Conservation (phyloP, 2,797 vertebrate species). For the Hoplostethus mediterraneus region DNA sequence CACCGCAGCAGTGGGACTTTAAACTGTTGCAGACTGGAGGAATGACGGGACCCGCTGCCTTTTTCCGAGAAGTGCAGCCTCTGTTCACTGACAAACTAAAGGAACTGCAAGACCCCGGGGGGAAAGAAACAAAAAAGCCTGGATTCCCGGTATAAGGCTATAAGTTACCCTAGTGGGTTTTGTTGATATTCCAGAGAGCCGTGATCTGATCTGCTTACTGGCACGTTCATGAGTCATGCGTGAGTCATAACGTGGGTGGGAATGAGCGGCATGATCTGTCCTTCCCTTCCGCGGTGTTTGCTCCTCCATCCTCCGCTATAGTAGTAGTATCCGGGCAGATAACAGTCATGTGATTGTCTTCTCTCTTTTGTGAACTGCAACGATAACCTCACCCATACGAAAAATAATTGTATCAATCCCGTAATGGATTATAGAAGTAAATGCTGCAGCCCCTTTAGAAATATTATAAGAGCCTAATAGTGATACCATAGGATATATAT, state of each 20-base stretch:
- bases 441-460: constrained; percentile 15
- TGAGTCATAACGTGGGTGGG: constrained; percentile 81
- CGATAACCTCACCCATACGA: constrained; percentile 52
- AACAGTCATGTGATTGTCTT: constrained; percentile 70
- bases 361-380: constrained; percentile 37
- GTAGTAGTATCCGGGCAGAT: constrained; percentile 80
- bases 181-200: constrained; percentile 60
- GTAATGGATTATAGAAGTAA: not conserved
- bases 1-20: not conserved
- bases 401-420: constrained; percentile 27
- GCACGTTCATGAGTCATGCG: constrained; percentile 81
- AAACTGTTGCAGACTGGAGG: not conserved
- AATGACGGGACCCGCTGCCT: not conserved
- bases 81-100: not conserved
- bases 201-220: constrained; percentile 65
- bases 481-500: not conserved
- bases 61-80: constrained; percentile 45
- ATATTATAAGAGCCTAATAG: not conserved
- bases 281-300: constrained; percentile 52
- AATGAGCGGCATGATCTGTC: constrained; percentile 55
- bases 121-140: constrained; percentile 21
- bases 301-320: constrained; percentile 40
- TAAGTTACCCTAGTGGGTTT: constrained; percentile 22
- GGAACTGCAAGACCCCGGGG: not conserved
- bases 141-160: constrained; percentile 68